Base-by-base conservation (phyloP, 2,113 vertebrate genomes). In the Lichenostomus cassidix region DNA sequence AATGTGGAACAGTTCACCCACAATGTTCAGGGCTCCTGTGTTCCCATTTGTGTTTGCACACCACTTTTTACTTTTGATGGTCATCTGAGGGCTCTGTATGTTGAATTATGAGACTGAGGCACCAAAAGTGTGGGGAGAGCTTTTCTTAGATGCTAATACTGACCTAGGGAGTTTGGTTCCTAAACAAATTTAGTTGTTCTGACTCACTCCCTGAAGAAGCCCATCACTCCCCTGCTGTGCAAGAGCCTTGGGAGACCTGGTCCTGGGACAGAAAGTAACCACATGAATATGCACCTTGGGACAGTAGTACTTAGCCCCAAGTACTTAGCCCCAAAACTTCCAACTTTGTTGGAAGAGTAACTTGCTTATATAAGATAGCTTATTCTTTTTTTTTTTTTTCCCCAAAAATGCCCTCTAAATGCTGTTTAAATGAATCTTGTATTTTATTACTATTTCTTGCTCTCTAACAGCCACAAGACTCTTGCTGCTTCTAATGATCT, bases 1-100 rank as follows among this genome's bases (percentile, higher is more conserved):
- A 55, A 18, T 2, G 4, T 69, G 55, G 31, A 21, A 23, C 73
- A 31, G 27, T 50, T 89, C 18, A 58, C 35, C 21, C 33, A 33
- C 0, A 0, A 35, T n/a, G 15, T 33, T 46, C 50, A n/a, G 33
- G 2, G 21, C 46, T 39, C 27, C 59, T 73, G n/a, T 28, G 27
- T 71, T 59, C 55, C 37, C 47, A 10, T 42, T 64, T 44, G 25
- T 35, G 27, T 44, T 50, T 52, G 31, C 21, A 25, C 20, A 28
- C 7, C 0, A 3, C 18, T 35, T 89, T 62, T 65, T 27, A 33
- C 22, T 65, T 86, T 37, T 0, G 0, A 2, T 24, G 17, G 23
- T 73, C 28, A 49, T 74, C 46, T 73, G 31, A 74, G 78, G 42
- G 3, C n/a, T 84, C 37, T 77, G 19, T 28, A 12, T 39, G 24